Percentiles rank a stretch among this genome's conserved stretches.
phyloP scores from a whole-genome alignment of 2,797 vertebrate species.

The Smutsia gigantea region DNA sequence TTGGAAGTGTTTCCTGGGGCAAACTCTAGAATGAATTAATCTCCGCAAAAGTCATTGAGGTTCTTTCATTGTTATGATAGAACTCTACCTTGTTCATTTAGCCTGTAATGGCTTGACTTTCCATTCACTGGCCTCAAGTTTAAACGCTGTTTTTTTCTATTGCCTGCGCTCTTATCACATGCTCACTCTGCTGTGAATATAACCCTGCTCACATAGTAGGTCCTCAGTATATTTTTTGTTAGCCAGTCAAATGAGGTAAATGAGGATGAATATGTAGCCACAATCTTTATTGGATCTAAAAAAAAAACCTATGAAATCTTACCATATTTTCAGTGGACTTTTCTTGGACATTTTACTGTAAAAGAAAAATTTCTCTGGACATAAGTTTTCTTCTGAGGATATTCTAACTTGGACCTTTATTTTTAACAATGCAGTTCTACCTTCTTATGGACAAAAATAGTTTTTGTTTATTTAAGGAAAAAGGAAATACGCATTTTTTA shows the following conservation, averaged over 20 bases:
- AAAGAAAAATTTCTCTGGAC: neutral
- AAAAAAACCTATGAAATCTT: neutral
- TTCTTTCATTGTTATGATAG: neutral
- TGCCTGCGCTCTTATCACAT: neutral
- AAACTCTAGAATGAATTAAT: neutral
- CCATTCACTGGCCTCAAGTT: neutral
- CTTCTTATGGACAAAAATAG: neutral
- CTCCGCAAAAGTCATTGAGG: neutral
- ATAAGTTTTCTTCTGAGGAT: conserved; percentile 4
- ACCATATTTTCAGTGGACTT: neutral
- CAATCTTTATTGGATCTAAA: neutral
- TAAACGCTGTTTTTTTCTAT: neutral
- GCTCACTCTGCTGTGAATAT: accelerated
- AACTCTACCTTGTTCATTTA: neutral
- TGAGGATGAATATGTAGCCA: neutral
- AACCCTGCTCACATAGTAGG: neutral
- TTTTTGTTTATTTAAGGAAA: neutral
- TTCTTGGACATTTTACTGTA: conserved; percentile 5
- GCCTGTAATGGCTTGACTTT: neutral
- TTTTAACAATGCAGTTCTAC: neutral
- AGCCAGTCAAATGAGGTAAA: neutral
- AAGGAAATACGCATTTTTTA: neutral
- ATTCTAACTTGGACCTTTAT: neutral
- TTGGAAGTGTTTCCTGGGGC: neutral
- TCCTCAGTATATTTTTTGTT: neutral